Base-by-base conservation (phyloP, 2,888 invertebrate genomes). In the Euplagia quadripunctaria region DNA sequence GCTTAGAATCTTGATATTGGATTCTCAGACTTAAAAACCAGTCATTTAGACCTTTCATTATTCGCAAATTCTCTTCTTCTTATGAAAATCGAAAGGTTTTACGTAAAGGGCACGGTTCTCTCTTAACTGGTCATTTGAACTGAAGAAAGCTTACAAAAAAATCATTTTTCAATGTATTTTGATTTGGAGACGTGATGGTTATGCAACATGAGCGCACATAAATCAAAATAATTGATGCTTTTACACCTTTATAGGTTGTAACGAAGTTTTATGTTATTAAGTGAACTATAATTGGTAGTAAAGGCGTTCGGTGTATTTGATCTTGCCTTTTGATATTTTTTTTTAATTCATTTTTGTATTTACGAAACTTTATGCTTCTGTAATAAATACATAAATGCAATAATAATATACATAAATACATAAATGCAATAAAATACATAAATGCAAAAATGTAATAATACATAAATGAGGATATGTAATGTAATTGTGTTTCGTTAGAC, bases 1-100 rank as follows among this genome's bases (percentile, higher is more conserved):
- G 95, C 93, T 91, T 92, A 92, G 94, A 94, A 94, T 94, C 91
- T 88, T 90, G 91, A 94, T 94, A 93, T 91, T 90, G 91, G 90
- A 92, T 92, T 92, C 93, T 86, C 90, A 90, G 90, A 90, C 91
- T 89, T 85, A 82, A 83, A 88, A 92, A 92, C 93, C 91, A 93
- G 88, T 83, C 74, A 83, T 75, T 74, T 77, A 89, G 92, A 93
- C 79, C 92, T 86, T 81, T 86, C 85, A 80, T 85, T 87, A 87
- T 85, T 81, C 76, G 85, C 88, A 85, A 90, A 88, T 86, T 82
- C 81, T 82, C 84, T 80, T 84, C 81, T 83, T 87, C 82, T 75
- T 80, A 77, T 72, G 82, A 70, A 84, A 86, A 78, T 69, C 64
- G 77, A 74, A 76, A 78, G 61, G 61, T 52, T n/a, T 79, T 72